Conservation (phyloP, 2,888 invertebrate species). For the Agonopterix alstromeriana region DNA sequence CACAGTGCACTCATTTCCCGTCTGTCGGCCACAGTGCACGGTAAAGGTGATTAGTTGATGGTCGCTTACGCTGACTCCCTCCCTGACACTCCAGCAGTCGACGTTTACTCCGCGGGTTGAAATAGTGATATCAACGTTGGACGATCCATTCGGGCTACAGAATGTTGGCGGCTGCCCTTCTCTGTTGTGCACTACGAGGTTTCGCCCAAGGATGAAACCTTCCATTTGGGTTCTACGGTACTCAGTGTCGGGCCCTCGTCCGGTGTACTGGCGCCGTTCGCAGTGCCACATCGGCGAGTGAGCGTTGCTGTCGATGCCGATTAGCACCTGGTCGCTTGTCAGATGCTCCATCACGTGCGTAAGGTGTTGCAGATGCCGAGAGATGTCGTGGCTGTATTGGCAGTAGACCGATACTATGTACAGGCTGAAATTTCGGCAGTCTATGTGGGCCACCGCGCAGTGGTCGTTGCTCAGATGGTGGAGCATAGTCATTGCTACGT, state of each 20-base stretch:
- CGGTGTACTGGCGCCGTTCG: neutral
- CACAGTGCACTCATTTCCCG: no score
- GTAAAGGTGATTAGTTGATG: neutral
- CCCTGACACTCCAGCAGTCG: neutral
- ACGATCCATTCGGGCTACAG: neutral
- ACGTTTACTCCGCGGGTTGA: neutral
- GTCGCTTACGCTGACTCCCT: neutral
- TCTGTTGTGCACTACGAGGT: neutral
- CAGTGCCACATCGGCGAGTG: conserved; percentile 13
- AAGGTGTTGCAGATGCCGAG: conserved; percentile 1
- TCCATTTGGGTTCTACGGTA: neutral
- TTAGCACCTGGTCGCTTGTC: neutral
- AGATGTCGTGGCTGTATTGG: conserved; percentile 9
- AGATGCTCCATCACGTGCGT: neutral
- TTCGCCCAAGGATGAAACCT: neutral
- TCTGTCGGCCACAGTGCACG: no score
- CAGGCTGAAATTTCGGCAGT: neutral
- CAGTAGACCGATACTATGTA: conserved; percentile 11
- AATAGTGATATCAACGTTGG: neutral
- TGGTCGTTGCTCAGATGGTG: conserved; percentile 1
- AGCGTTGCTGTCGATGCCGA: conserved; percentile 9
- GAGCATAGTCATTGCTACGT: neutral
- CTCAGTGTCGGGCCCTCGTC: neutral
- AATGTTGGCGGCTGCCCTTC: neutral
- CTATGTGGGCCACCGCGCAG: conserved; percentile 5